Evolutionary conservation across 2,888 invertebrate genomes (phyloP).

Genomic region (Lasiommata megera): DNA sequence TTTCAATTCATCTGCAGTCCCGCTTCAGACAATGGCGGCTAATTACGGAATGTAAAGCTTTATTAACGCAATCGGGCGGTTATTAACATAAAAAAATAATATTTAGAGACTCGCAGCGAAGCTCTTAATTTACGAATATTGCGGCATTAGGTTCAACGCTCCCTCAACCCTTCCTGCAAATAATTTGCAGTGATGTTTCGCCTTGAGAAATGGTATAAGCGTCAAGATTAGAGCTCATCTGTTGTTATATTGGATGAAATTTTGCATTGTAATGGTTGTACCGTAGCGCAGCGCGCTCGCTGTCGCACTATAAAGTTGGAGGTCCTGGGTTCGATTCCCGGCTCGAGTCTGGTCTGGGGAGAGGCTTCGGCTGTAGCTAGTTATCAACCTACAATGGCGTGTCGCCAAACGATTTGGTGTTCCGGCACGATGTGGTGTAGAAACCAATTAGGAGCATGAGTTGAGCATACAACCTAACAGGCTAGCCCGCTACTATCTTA

Average conservation of each 20-base stretch:
- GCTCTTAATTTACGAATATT: constrained; percentile 79
- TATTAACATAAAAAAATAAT: constrained; percentile 82
- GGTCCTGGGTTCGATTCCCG: no score
- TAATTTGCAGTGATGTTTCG: constrained; percentile 72
- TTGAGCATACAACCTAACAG: no score
- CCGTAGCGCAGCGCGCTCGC: no score
- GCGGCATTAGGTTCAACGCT: constrained; percentile 69
- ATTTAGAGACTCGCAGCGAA: constrained; percentile 65
- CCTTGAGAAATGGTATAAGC: constrained; percentile 69
- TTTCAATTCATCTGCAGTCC: constrained; percentile 41
- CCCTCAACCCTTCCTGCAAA: constrained; percentile 75
- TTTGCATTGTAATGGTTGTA: constrained; percentile 62
- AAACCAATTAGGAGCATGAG: no score
- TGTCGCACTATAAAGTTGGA: no score
- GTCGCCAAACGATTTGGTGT: no score
- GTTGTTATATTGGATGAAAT: constrained; percentile 61
- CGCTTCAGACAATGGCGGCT: constrained; percentile 48
- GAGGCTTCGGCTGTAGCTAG: no score
- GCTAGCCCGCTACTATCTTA: no score
- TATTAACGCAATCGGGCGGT: constrained; percentile 78
- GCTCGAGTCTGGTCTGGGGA: no score
- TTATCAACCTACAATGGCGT: no score
- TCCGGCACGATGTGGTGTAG: no score
- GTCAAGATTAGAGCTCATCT: constrained; percentile 73
- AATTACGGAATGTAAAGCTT: constrained; percentile 79